phyloP scores from a whole-genome alignment of 2,888 invertebrate species.

The Argyra leucocephala region DNA sequence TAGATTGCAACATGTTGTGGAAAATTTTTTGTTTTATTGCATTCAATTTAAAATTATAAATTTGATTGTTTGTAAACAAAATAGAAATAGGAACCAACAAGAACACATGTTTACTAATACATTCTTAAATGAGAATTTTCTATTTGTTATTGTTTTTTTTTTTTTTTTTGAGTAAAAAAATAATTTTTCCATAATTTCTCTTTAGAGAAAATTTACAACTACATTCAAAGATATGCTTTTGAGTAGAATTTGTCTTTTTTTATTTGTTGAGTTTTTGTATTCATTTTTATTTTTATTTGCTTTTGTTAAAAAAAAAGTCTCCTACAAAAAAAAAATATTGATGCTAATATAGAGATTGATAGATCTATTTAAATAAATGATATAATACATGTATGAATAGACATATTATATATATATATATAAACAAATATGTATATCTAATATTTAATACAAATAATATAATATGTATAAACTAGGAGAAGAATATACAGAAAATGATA shows the following conservation, averaged over 20 bases:
- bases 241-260: neutral
- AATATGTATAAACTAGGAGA: neutral
- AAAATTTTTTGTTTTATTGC: too few species aligned
- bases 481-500: neutral
- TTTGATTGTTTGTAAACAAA: slow-evolving; percentile 21
- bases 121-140: neutral
- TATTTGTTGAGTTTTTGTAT: too few species aligned
- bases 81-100: too few species aligned
- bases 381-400: neutral
- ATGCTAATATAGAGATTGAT: slow-evolving; percentile 6
- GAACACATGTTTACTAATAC: neutral
- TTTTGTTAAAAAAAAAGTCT: neutral
- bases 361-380: slow-evolving; percentile 6
- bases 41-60: too few species aligned
- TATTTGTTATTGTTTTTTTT: neutral
- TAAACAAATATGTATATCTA: neutral
- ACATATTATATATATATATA: neutral
- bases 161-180: too few species aligned
- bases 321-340: neutral
- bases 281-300: neutral
- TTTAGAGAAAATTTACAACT: neutral
- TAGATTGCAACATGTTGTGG: too few species aligned
- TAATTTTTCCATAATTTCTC: neutral
- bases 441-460: too few species aligned
- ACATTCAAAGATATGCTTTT: neutral